Percentiles rank a stretch among this genome's conserved stretches.
Conservation (phyloP, 2,797 vertebrate genomes). For the Salarias fasciatus region DNA sequence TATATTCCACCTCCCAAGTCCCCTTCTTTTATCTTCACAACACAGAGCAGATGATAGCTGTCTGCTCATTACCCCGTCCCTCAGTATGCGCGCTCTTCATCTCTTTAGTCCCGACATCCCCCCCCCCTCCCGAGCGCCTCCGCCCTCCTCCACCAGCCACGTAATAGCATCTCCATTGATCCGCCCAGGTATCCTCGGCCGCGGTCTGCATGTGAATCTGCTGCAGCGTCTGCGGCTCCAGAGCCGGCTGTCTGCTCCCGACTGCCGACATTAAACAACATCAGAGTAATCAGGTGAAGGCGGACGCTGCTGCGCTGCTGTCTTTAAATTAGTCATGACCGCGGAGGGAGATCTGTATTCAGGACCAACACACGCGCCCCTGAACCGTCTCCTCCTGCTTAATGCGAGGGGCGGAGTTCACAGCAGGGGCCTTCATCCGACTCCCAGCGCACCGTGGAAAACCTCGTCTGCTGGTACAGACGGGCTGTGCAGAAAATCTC, state of each 20-base stretch:
- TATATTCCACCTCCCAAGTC: conserved; percentile 4
- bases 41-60: conserved; percentile 38
- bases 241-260: neutral
- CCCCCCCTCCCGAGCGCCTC: neutral
- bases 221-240: conserved; percentile 12
- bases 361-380: conserved; percentile 8
- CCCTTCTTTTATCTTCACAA: conserved; percentile 47
- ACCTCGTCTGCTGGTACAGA: too few species aligned
- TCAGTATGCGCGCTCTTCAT: conserved; percentile 27
- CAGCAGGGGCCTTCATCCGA: too few species aligned
- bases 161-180: conserved; percentile 41
- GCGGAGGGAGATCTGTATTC: conserved; percentile 35
- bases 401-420: too few species aligned
- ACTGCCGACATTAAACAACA: conserved; percentile 7
- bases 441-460: too few species aligned
- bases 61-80: conserved; percentile 39
- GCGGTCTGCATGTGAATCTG: conserved; percentile 41
- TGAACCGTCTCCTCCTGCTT: too few species aligned
- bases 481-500: too few species aligned
- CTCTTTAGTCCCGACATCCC: conserved; percentile 12
- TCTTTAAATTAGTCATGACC: conserved; percentile 45
- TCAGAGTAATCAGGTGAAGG: conserved; percentile 9
- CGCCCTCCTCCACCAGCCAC: conserved; percentile 14
- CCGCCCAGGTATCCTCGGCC: conserved; percentile 38
- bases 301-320: neutral